phyloP scores from a whole-genome alignment of 2,113 vertebrate genomes.

The Acinonyx jubatus region DNA sequence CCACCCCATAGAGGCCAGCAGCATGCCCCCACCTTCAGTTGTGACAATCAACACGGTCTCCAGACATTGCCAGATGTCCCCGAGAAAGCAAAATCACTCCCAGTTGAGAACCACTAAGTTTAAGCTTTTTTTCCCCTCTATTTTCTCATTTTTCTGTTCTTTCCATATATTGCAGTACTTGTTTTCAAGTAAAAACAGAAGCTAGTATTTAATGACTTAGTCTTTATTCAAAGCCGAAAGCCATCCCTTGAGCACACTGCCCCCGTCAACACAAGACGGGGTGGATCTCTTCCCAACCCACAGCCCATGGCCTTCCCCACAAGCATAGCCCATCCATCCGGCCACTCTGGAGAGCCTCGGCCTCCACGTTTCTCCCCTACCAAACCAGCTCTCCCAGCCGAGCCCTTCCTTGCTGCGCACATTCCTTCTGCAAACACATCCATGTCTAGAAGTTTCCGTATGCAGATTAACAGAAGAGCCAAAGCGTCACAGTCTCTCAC shows the following conservation, averaged over 20 bases:
- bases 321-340: accelerated
- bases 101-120: background rate
- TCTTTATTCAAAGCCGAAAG: background rate
- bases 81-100: background rate
- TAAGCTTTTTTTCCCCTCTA: background rate
- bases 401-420: background rate
- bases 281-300: background rate
- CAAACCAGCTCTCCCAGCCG: background rate
- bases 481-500: background rate
- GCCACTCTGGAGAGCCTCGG: background rate
- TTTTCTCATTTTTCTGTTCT: background rate
- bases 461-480: background rate
- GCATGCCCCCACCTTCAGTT: accelerated
- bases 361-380: background rate
- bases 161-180: background rate
- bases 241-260: too few relatives aligned
- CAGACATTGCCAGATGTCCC: background rate
- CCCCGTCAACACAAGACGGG: background rate
- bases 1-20: too few relatives aligned
- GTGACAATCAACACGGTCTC: background rate
- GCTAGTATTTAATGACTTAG: background rate
- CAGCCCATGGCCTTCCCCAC: background rate
- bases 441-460: background rate
- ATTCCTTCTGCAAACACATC: background rate
- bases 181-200: background rate